Conservation (phyloP, 1,140 invertebrate species). For the Drosophila bifasciata region DNA sequence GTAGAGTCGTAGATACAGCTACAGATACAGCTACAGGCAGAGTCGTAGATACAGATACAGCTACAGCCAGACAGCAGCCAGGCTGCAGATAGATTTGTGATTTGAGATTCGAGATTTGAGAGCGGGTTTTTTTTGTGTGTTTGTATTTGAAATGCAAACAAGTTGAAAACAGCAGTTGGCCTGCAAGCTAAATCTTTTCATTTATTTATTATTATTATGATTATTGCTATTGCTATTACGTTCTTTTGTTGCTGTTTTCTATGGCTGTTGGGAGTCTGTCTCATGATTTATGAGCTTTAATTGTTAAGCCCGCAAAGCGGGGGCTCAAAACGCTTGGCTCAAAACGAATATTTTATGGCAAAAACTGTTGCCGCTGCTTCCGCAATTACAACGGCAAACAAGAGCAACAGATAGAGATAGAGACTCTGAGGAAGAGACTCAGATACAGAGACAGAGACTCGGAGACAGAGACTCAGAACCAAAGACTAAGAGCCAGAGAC, state of each 20-base stretch:
- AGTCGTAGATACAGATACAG: slow-evolving; percentile 3
- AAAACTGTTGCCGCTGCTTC: slow-evolving; percentile 24
- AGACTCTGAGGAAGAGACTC: too few species aligned
- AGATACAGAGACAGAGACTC: too few species aligned
- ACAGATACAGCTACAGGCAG: neutral
- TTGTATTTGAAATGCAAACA: slow-evolving; percentile 37
- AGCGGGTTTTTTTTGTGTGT: neutral
- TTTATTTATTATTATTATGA: too few species aligned
- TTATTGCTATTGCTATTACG: slow-evolving; percentile 15
- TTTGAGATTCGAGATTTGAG: neutral
- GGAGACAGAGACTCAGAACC: neutral
- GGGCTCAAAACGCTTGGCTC: slow-evolving; percentile 22
- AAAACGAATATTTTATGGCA: slow-evolving; percentile 6
- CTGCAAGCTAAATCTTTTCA: slow-evolving; percentile 44
- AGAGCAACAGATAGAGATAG: slow-evolving; percentile 14
- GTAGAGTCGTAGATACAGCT: neutral
- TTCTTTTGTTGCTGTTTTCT: slow-evolving; percentile 1
- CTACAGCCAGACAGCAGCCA: neutral
- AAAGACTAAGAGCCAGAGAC: too few species aligned
- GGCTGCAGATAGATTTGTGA: slow-evolving; percentile 3
- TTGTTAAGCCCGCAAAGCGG: slow-evolving; percentile 26
- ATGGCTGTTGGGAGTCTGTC: neutral
- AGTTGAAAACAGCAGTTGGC: slow-evolving; percentile 33
- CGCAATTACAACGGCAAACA: slow-evolving; percentile 30
- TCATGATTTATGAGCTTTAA: slow-evolving; percentile 36